phyloP scores from a whole-genome alignment of 2,113 vertebrate species.

The Passer montanus region DNA sequence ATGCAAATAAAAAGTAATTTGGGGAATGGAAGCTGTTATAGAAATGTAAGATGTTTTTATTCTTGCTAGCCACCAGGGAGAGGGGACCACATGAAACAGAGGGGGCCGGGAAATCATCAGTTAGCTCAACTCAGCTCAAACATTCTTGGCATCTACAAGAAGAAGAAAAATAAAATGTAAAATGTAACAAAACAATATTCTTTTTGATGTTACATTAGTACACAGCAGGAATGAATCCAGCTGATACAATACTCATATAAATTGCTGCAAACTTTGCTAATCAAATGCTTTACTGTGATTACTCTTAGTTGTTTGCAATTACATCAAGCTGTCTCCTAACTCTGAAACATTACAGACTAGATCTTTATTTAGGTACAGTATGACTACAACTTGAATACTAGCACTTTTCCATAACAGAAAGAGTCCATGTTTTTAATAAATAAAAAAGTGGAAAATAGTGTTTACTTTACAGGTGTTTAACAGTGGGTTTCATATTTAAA shows the following conservation, averaged over 20 bases:
- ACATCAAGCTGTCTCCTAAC: neutral
- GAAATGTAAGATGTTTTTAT: neutral
- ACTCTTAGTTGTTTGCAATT: neutral
- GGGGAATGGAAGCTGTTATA: neutral
- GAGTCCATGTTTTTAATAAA: neutral
- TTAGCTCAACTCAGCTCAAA: slow-evolving; percentile 33
- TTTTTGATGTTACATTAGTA: neutral
- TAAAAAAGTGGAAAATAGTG: neutral
- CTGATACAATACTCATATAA: neutral
- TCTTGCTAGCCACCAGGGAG: slow-evolving; percentile 11
- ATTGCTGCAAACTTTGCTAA: neutral
- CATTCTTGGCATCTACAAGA: slow-evolving; percentile 5
- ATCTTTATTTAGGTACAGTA: neutral
- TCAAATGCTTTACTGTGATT: neutral
- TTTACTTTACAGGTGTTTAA: slow-evolving; percentile 26
- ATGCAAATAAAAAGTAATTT: neutral
- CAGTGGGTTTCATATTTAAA: slow-evolving; percentile 2
- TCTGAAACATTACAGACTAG: neutral
- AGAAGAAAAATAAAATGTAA: slow-evolving; percentile 34
- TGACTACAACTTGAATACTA: neutral
- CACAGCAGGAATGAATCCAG: neutral
- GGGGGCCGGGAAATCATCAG: neutral
- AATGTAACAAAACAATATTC: neutral
- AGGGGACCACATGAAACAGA: neutral
- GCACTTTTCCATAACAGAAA: neutral